Evolutionary conservation across 2,888 invertebrate genomes (phyloP), one percentile per base, ranked within the genome.

Genomic region (Heteromurus nitidus): DNA sequence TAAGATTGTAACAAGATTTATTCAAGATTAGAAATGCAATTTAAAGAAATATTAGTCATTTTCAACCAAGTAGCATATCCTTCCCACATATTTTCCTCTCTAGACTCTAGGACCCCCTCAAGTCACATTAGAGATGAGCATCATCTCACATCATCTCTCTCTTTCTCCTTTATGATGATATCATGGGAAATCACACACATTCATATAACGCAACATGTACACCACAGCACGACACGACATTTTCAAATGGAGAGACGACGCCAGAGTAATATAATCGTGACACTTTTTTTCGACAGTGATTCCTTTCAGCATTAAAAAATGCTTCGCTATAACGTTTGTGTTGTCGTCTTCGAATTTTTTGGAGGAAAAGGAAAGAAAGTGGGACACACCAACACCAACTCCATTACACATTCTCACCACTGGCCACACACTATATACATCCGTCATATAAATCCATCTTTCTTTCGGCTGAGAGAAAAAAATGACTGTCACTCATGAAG

Each of bases 1-100:
- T 55, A 55, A 55, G 55, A 55, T 55, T 55, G 55, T 55, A 62
- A 62, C 62, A 36, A 62, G 62, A 62, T 62, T 62, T 62, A 62
- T 30, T 62, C 62, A 62, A 62, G 62, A 62, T 62, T 31, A 62
- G 36, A n/a, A 62, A 62, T 36, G 62, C 62, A 62, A 62, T 55
- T 55, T 55, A 55, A n/a, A 55, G 26, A 55, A 47, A 55, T 55
- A 55, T 55, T 22, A 26, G 55, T 55, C 26, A 55, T 55, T 55
- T 55, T 26, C 44, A 44, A n/a, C n/a, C n/a, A n/a, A n/a, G n/a
- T n/a, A n/a, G 47, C n/a, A 13, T 36, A 36, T 36, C 13, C n/a
- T 3, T 47, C 47, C 47, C 47, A 16, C n/a, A n/a, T n/a, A n/a
- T n/a, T n/a, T n/a, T 47, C 3, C 47, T 47, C 11, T n/a, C 47